Evolutionary conservation across 2,113 vertebrate species (phyloP).

Genomic region (Pituophis catenifer): DNA sequence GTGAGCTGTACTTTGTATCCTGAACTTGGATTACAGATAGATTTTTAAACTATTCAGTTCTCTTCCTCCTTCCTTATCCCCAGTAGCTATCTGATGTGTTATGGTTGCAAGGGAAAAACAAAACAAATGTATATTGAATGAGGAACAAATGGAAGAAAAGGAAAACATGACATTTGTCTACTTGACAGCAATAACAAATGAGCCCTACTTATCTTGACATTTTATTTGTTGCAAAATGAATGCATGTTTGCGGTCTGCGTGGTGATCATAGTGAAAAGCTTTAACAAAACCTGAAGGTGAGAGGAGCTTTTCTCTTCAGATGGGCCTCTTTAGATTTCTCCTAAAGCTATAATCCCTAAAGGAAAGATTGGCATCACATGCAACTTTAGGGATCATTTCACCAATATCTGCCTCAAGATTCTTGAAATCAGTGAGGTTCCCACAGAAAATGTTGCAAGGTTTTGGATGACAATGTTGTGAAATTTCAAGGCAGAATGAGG

Average conservation of each 20-base stretch:
- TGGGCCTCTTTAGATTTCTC: neutral
- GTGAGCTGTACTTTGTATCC: neutral
- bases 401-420: neutral
- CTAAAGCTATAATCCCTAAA: neutral
- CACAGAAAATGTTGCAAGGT: neutral
- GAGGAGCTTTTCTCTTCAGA: neutral
- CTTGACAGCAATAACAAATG: neutral
- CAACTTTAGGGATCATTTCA: neutral
- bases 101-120: neutral
- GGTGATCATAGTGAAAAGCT: neutral
- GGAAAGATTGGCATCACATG: neutral
- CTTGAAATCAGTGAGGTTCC: neutral
- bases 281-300: neutral
- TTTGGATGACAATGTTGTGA: neutral
- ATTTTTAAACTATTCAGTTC: neutral
- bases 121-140: neutral
- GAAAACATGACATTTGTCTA: neutral
- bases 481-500: neutral
- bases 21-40: neutral
- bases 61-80: neutral
- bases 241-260: neutral
- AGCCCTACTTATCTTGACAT: neutral
- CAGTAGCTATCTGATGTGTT: neutral
- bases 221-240: neutral
- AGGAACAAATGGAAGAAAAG: neutral